phyloP scores from a whole-genome alignment of 2,113 vertebrate species.

The Aix galericulata region DNA sequence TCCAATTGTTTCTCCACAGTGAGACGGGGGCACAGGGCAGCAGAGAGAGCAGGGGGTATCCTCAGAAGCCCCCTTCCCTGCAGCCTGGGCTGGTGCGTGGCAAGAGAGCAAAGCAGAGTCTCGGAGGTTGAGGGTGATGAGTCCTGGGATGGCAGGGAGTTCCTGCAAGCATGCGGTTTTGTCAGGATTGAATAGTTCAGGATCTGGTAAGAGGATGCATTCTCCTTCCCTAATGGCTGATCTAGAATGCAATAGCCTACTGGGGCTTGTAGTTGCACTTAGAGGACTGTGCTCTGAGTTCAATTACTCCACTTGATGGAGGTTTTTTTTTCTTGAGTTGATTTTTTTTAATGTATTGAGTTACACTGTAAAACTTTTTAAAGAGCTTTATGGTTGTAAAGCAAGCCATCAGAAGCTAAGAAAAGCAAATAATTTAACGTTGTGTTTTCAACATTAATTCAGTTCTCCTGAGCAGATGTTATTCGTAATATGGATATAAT shows the following conservation, averaged over 20 bases:
- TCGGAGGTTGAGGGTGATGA: background rate
- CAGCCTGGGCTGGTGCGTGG: background rate
- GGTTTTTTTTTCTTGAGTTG: background rate
- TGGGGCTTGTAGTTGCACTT: background rate
- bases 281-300: background rate
- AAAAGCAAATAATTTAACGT: background rate
- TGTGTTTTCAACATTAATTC: constrained; percentile 13
- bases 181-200: background rate
- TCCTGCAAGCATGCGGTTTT: background rate
- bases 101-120: background rate
- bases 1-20: background rate
- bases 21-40: background rate
- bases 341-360: background rate
- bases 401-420: background rate
- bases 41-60: background rate
- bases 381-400: background rate
- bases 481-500: background rate
- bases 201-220: background rate
- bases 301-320: background rate
- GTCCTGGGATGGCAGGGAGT: background rate
- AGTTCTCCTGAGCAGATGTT: constrained; percentile 45
- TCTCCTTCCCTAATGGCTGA: background rate
- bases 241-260: background rate
- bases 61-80: background rate
- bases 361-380: background rate